Evolutionary conservation across 2,888 invertebrate species (phyloP).

Genomic region (Vannuccia rotundouncinata): DNA sequence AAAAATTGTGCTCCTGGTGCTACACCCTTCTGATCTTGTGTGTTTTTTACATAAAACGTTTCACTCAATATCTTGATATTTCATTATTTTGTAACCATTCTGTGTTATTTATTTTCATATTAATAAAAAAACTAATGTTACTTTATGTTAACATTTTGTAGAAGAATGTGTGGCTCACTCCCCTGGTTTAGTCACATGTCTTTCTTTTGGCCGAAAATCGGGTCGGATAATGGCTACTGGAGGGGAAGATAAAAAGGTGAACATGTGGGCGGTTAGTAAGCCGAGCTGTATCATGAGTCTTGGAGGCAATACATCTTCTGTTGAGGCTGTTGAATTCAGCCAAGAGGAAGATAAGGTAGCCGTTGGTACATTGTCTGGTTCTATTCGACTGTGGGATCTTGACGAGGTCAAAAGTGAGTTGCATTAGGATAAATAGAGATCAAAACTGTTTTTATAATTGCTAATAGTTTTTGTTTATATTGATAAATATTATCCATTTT

Average conservation of each 20-base stretch:
- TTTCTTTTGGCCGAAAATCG: constrained; percentile 81
- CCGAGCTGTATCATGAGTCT: constrained; percentile 83
- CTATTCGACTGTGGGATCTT: constrained; percentile 88
- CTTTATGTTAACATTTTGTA: no score
- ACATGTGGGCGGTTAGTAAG: constrained; percentile 90
- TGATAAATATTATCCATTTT: no score
- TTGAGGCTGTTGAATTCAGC: constrained; percentile 89
- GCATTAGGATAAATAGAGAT: constrained; percentile 13
- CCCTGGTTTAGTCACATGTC: constrained; percentile 72
- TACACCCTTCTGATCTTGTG: no score
- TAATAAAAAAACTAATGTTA: no score
- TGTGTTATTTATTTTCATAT: no score
- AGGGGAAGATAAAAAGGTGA: constrained; percentile 85
- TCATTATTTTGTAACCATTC: no score
- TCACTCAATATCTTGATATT: no score
- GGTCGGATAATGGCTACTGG: constrained; percentile 85
- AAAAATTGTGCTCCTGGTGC: no score
- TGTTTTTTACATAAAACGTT: no score
- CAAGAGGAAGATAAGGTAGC: constrained; percentile 81
- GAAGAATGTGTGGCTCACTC: constrained; percentile 77
- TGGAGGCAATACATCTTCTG: constrained; percentile 83
- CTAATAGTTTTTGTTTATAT: no score
- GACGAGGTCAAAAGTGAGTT: constrained; percentile 73
- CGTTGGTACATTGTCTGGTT: constrained; percentile 85
- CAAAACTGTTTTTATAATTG: background rate